These are phyloP conservation scores for Channa striata DNA, from an alignment of 2,797 vertebrate species.

Conservation along the genomic window DNA sequence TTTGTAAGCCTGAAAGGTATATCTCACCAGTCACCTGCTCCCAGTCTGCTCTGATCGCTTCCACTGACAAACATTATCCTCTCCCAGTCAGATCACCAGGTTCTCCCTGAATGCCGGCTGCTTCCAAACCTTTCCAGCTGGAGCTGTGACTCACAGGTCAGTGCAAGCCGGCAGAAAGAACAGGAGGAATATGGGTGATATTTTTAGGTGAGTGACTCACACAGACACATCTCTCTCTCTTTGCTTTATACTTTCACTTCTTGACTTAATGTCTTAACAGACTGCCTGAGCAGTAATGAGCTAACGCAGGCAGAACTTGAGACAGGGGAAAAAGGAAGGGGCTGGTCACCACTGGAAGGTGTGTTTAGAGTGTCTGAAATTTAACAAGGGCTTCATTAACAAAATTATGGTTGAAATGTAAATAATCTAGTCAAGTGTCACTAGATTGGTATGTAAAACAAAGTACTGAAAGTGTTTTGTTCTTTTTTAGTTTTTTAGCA, in stretches of 20 bases:
- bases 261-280: constrained; percentile 43
- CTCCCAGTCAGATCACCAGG: constrained; percentile 19
- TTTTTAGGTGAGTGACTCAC: constrained; percentile 77
- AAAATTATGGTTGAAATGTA: no score
- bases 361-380: constrained; percentile 36
- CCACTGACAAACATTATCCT: constrained; percentile 6
- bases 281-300: constrained; percentile 42
- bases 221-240: constrained; percentile 23
- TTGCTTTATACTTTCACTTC: constrained; percentile 17
- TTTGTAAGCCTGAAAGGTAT: not conserved
- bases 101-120: constrained; percentile 6
- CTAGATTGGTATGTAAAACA: no score
- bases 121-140: constrained; percentile 39
- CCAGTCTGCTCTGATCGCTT: not conserved
- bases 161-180: constrained; percentile 42
- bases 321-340: constrained; percentile 36
- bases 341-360: constrained; percentile 20
- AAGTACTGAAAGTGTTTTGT: no score
- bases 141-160: constrained; percentile 72
- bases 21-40: constrained; percentile 5
- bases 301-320: constrained; percentile 14
- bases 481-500: no score
- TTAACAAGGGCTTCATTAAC: constrained; percentile 2
- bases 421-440: no score
- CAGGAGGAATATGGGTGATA: constrained; percentile 52